Conservation (phyloP, 2,888 invertebrate genomes). For the Muscina levida region DNA sequence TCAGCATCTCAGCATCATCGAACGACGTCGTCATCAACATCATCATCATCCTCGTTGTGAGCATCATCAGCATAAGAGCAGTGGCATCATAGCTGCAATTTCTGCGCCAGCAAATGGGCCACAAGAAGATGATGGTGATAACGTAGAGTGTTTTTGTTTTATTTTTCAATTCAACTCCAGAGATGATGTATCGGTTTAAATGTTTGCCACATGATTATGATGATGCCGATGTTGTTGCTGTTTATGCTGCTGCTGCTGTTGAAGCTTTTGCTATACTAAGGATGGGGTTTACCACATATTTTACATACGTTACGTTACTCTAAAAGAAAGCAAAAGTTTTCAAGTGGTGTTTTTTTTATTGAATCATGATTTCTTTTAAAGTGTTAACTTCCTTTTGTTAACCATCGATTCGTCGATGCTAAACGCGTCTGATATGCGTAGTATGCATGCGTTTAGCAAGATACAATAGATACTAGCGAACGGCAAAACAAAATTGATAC, state of each 20-base stretch:
- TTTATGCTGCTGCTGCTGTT: slow-evolving; percentile 2
- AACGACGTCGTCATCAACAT: not conserved
- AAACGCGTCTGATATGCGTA: slow-evolving; percentile 46
- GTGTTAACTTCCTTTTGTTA: slow-evolving; percentile 32
- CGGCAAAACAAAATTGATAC: not conserved
- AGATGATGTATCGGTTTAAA: slow-evolving; percentile 23
- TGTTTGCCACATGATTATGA: not conserved
- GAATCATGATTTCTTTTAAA: no score
- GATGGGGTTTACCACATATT: slow-evolving; percentile 9
- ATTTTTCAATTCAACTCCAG: not conserved
- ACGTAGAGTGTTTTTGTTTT: not conserved
- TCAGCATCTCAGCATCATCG: slow-evolving; percentile 5
- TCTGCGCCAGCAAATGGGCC: not conserved
- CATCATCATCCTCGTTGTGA: not conserved
- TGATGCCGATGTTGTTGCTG: not conserved
- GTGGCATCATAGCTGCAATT: not conserved
- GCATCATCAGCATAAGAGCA: not conserved
- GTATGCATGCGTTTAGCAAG: slow-evolving; percentile 39
- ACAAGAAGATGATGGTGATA: no score
- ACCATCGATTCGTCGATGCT: slow-evolving; percentile 33
- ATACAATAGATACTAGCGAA: not conserved
- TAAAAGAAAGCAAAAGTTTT: slow-evolving; percentile 24
- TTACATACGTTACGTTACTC: slow-evolving; percentile 5
- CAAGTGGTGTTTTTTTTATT: not conserved
- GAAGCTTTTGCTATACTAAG: not conserved